Conservation (phyloP, 2,797 vertebrate genomes). For the Cryptoblepharus egeriae region DNA sequence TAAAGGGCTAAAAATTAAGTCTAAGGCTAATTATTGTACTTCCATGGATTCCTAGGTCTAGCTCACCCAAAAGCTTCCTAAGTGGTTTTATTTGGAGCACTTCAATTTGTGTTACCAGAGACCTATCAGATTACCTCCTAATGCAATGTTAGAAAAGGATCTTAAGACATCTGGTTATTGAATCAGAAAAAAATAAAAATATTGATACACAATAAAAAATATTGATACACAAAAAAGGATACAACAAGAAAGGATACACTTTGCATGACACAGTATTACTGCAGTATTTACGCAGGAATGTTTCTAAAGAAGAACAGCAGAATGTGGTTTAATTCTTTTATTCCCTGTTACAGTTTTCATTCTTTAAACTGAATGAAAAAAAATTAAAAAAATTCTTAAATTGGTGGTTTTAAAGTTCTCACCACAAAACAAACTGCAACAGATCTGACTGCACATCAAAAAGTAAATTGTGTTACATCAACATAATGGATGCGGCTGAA, state of each 20-base stretch:
- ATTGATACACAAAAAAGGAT: constrained; percentile 80
- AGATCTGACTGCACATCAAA: constrained; percentile 38
- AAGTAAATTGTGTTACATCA: constrained; percentile 3
- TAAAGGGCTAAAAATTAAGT: neutral
- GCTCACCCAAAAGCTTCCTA: constrained; percentile 43
- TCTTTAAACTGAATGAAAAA: constrained; percentile 55
- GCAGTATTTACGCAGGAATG: constrained; percentile 83
- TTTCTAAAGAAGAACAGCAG: constrained; percentile 85
- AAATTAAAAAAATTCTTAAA: constrained; percentile 30
- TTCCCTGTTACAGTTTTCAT: constrained; percentile 66
- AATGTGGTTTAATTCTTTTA: constrained; percentile 78
- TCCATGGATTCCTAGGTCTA: constrained; percentile 42
- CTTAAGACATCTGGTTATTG: constrained; percentile 49
- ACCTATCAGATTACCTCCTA: constrained; percentile 58
- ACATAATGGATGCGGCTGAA: neutral
- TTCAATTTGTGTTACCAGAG: constrained; percentile 25
- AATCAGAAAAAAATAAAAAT: constrained; percentile 68
- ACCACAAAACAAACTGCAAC: constrained; percentile 31
- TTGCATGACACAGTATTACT: constrained; percentile 82
- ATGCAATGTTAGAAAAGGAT: constrained; percentile 46
- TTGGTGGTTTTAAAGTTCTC: constrained; percentile 47
- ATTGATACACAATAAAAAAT: no score
- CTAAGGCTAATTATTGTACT: constrained; percentile 10
- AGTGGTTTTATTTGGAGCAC: constrained; percentile 14
- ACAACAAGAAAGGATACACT: constrained; percentile 87